phyloP scores from a whole-genome alignment of 2,113 vertebrate genomes.

The Motacilla alba region DNA sequence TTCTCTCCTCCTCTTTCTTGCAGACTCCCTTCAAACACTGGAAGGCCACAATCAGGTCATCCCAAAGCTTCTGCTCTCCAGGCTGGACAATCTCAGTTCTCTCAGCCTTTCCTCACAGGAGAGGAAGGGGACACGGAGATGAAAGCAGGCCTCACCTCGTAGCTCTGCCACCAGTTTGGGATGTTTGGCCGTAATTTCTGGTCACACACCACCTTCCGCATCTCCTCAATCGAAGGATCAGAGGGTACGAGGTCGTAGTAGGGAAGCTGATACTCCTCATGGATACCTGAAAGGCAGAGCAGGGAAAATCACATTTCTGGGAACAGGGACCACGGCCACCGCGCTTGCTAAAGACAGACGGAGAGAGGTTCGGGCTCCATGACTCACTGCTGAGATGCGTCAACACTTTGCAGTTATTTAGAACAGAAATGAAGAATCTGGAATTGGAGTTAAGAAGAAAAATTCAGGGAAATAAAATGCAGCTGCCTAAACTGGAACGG shows the following conservation, averaged over 20 bases:
- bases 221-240: slow-evolving; percentile 98
- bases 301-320: background rate
- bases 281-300: slow-evolving; percentile 79
- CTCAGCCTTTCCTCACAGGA: background rate
- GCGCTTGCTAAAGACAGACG: background rate
- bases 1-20: background rate
- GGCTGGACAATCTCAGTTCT: background rate
- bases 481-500: background rate
- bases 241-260: slow-evolving; percentile 97
- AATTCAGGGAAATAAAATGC: background rate
- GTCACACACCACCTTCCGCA: slow-evolving; percentile 98
- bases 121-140: fast-evolving
- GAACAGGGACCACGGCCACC: fast-evolving
- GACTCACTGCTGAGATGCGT: slow-evolving; percentile 15
- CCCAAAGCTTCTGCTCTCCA: background rate
- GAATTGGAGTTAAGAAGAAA: background rate
- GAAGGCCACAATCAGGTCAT: background rate
- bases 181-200: slow-evolving; percentile 95
- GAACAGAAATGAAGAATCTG: background rate
- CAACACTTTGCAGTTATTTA: background rate
- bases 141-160: slow-evolving; percentile 80
- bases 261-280: slow-evolving; percentile 97
- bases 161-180: slow-evolving; percentile 99
- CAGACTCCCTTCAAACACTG: background rate
- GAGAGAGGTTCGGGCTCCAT: background rate